phyloP scores from a whole-genome alignment of 1,140 invertebrate genomes.

The Holcopasites calliopsidis region DNA sequence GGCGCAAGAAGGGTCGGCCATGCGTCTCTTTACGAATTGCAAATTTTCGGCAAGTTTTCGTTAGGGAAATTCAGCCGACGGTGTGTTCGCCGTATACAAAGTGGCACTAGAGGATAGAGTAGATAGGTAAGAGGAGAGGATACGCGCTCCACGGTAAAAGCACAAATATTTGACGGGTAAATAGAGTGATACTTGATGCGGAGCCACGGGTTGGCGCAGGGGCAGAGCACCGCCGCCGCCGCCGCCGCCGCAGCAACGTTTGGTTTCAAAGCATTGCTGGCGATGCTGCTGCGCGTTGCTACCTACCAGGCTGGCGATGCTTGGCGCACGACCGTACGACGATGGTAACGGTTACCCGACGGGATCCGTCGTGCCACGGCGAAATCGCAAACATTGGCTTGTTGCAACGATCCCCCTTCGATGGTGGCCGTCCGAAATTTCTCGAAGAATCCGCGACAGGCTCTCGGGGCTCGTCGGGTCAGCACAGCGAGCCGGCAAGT shows the following conservation, averaged over 20 bases:
- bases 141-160: constrained; percentile 78
- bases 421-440: too few species aligned
- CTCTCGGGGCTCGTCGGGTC: constrained; percentile 20
- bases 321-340: too few species aligned
- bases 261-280: constrained; percentile 11
- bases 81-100: constrained; percentile 78
- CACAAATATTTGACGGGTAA: constrained; percentile 80
- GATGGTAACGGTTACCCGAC: too few species aligned
- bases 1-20: constrained; percentile 26
- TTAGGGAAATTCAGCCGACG: constrained; percentile 77
- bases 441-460: neutral
- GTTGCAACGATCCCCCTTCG: constrained; percentile 72
- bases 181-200: constrained; percentile 80
- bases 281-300: constrained; percentile 31
- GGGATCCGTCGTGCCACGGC: constrained; percentile 67
- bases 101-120: constrained; percentile 75
- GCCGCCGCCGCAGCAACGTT: neutral
- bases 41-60: constrained; percentile 79
- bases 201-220: constrained; percentile 60
- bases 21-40: constrained; percentile 78
- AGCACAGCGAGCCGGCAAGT: constrained; percentile 37
- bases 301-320: constrained; percentile 28
- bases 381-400: constrained; percentile 75
- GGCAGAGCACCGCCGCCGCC: constrained; percentile 41
- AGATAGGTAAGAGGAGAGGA: constrained; percentile 65